These are phyloP conservation scores for Phycodurus eques DNA, from an alignment of 2,113 vertebrate genomes.

Conservation along the genomic window DNA sequence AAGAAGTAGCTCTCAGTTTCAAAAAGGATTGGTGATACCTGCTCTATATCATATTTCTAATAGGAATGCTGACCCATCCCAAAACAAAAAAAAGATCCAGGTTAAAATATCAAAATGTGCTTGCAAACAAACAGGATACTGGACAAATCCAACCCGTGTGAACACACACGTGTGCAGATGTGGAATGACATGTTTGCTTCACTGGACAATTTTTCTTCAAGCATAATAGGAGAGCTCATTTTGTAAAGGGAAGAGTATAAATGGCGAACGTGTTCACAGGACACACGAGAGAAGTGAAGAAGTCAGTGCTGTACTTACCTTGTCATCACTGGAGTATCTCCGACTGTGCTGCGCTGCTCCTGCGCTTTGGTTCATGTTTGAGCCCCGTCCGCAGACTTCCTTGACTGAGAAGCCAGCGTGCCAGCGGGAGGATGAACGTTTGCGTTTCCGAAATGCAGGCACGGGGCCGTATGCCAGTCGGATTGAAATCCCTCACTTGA, in stretches of 20 bases:
- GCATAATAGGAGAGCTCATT: background rate
- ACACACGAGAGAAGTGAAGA: background rate
- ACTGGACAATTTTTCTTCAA: too few relatives aligned
- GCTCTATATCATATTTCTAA: too few relatives aligned
- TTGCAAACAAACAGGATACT: too few relatives aligned
- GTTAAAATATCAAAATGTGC: too few relatives aligned
- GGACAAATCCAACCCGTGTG: too few relatives aligned
- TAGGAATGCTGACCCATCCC: too few relatives aligned
- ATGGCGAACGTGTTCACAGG: background rate
- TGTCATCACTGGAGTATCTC: conserved; percentile 6
- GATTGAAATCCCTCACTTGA: background rate
- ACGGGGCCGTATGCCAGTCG: background rate
- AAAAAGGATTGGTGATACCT: too few relatives aligned
- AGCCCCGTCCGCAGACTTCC: background rate
- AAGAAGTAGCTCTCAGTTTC: too few relatives aligned
- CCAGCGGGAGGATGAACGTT: background rate
- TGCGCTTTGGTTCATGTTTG: conserved; percentile 10
- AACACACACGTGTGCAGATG: too few relatives aligned
- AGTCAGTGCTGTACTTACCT: background rate
- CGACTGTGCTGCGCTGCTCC: conserved; percentile 13
- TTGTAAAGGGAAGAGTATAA: background rate
- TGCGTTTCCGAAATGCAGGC: background rate
- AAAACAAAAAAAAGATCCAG: too few relatives aligned
- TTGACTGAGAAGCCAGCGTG: background rate
- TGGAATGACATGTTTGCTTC: too few relatives aligned